Evolutionary conservation across 2,888 invertebrate genomes (phyloP).

Genomic region (Morinoia aosen): DNA sequence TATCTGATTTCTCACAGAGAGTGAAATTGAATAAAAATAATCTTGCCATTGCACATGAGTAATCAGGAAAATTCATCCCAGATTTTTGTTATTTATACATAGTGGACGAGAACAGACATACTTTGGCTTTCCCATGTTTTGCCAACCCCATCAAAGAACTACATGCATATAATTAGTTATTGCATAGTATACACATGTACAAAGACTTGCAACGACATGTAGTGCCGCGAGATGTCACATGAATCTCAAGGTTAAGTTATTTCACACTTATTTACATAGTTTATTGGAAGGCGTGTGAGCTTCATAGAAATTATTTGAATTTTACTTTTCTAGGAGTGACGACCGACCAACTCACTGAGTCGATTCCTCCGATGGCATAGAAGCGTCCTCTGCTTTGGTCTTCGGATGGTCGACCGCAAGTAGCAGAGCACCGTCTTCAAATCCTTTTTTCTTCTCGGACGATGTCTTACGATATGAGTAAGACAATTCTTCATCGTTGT

Average conservation of each 20-base stretch:
- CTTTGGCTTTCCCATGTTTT: neutral
- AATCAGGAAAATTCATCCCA: neutral
- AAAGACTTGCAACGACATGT: no score
- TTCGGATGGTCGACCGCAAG: neutral
- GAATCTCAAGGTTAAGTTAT: no score
- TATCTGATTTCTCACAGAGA: neutral
- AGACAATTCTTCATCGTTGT: neutral
- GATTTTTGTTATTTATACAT: no score
- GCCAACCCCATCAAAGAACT: neutral
- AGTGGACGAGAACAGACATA: neutral
- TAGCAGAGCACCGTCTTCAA: neutral
- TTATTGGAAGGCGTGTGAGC: no score
- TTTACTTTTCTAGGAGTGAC: no score
- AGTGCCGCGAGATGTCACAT: no score
- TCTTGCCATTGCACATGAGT: neutral
- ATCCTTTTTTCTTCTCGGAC: neutral
- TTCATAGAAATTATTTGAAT: no score
- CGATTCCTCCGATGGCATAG: no score
- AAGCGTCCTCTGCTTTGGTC: neutral
- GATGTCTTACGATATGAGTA: neutral
- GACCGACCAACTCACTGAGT: no score
- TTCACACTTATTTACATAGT: no score
- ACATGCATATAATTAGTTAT: neutral
- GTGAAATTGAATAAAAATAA: neutral
- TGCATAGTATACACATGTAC: neutral